Evolutionary conservation across 2,797 vertebrate genomes (phyloP).

Genomic region (Sebastes hopkinsi): DNA sequence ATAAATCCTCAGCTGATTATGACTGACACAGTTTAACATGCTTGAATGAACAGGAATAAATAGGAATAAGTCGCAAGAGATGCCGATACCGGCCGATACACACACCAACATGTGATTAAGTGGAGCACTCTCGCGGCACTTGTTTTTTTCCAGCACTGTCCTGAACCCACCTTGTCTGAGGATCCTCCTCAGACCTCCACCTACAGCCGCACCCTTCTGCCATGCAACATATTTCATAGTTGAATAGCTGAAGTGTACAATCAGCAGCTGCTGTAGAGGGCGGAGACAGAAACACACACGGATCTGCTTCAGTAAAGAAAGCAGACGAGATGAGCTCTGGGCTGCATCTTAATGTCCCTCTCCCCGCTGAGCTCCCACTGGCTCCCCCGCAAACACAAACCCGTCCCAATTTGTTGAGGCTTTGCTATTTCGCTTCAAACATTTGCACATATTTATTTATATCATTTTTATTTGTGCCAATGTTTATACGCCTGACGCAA

Average conservation of each 20-base stretch:
- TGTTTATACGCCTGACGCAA: conserved; percentile 50
- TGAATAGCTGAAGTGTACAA: not conserved
- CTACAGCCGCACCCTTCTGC: not conserved
- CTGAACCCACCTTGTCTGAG: not conserved
- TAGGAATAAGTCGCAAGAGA: too few species aligned
- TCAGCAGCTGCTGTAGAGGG: not conserved
- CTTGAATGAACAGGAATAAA: too few species aligned
- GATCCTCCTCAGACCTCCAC: not conserved
- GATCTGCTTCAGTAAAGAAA: conserved; percentile 3
- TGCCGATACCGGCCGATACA: too few species aligned
- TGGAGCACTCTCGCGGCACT: too few species aligned
- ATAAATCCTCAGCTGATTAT: too few species aligned
- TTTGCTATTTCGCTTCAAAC: conserved; percentile 41
- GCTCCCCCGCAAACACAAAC: conserved; percentile 7
- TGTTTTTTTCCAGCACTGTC: too few species aligned
- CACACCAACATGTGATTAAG: too few species aligned
- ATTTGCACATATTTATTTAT: conserved; percentile 64
- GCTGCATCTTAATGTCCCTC: not conserved
- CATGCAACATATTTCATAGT: not conserved
- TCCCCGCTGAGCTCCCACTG: not conserved
- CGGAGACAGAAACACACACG: not conserved
- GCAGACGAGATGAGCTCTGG: not conserved
- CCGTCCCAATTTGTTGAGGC: conserved; percentile 23
- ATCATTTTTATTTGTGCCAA: conserved; percentile 50
- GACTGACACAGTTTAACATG: too few species aligned